Conservation (phyloP, 2,113 vertebrate species). For the Prietella phreatophila region DNA sequence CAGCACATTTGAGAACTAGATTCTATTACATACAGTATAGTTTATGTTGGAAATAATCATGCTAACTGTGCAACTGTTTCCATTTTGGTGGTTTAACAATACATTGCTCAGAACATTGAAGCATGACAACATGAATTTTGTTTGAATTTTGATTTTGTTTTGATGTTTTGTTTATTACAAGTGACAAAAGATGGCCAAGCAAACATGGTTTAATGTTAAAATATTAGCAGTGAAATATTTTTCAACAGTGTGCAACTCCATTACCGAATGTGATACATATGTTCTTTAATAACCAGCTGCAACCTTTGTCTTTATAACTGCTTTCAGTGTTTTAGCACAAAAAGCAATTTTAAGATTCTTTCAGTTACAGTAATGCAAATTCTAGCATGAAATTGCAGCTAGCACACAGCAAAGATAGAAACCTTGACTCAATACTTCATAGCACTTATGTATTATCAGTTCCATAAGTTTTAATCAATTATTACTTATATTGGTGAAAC, state of each 20-base stretch:
- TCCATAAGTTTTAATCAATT: background rate
- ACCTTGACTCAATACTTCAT: background rate
- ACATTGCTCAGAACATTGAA: background rate
- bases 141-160: background rate
- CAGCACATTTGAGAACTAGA: background rate
- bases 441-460: background rate
- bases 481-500: background rate
- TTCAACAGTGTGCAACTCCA: no score
- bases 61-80: background rate
- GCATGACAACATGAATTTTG: background rate
- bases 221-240: background rate
- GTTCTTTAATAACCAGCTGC: background rate
- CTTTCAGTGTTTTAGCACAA: background rate
- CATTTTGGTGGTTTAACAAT: background rate
- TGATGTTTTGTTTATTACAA: background rate
- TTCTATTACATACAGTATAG: background rate
- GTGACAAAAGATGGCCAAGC: background rate
- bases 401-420: background rate
- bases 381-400: background rate
- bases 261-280: background rate
- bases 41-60: background rate
- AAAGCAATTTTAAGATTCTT: background rate
- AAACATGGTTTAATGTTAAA: background rate
- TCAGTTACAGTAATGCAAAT: background rate
- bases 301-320: background rate